Evolutionary conservation across 2,113 vertebrate species (phyloP).

Genomic region (Halcyon senegalensis): DNA sequence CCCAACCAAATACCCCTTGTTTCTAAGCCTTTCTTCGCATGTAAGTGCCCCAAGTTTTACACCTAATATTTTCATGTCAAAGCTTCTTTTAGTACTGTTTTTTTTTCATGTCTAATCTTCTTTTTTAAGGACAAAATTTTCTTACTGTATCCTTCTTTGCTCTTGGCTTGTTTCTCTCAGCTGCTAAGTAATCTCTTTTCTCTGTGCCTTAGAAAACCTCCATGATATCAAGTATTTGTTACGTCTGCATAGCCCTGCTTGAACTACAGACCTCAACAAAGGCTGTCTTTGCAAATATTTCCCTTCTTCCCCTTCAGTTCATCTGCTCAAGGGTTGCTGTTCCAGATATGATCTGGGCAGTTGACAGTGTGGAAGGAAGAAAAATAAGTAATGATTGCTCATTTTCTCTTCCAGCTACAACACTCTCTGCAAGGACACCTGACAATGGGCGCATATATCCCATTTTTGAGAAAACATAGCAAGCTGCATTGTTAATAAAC

Average conservation of each 20-base stretch:
- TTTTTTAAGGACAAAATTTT: not conserved
- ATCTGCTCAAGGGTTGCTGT: not conserved
- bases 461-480: not conserved
- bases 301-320: not conserved
- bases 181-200: not conserved
- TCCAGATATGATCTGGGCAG: not conserved
- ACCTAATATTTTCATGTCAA: not conserved
- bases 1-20: not conserved
- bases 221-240: not conserved
- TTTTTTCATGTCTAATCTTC: not conserved
- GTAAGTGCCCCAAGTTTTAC: not conserved
- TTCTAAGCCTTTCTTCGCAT: not conserved
- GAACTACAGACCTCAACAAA: not conserved
- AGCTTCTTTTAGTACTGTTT: not conserved
- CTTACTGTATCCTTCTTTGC: fast-evolving
- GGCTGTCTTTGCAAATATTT: not conserved
- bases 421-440: not conserved
- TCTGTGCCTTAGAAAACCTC: not conserved
- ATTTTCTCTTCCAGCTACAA: not conserved
- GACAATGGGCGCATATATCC: not conserved
- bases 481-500: not conserved
- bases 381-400: not conserved
- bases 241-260: not conserved
- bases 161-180: not conserved
- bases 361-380: not conserved